Evolutionary conservation across 2,888 invertebrate species (phyloP), one percentile per base, ranked within the genome.

Genomic region (Hermaeophaga mercurialis): DNA sequence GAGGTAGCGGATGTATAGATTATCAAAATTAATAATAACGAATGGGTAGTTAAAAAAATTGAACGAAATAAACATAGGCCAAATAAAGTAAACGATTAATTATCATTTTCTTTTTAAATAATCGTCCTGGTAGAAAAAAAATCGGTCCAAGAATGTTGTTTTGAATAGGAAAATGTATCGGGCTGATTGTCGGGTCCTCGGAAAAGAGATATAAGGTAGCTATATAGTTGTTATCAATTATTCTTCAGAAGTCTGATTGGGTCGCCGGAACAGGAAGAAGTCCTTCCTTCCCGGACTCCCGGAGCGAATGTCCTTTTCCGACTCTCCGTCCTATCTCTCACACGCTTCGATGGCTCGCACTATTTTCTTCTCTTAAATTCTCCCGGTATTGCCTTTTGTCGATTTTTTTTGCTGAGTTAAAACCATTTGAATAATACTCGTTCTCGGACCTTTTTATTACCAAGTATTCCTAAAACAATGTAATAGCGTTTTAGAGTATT

Each of bases 221-320:
- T 55, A 54, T 65, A 61, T 63, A 66, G 64, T 66, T 66, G 70
- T 70, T 71, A 72, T 71, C 71, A 72, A 71, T 72, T 71, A 72
- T 71, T 71, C 69, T 69, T 70, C 65, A 62, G 62, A 68, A 67
- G 74, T 70, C 73, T 75, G 75, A 76, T 77, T 76, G 75, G 75
- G 72, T 67, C 68, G 71, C 75, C 75, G 76, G 76, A 77, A 77
- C 71, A 75, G 77, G 76, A 77, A 77, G 74, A 73, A 74, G 74
- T 74, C 74, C 74, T 75, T 76, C 75, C 75, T 76, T 77, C 76
- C 77, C 75, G 76, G 77, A 76, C 75, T 76, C 74, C 76, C 75
- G 75, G 74, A 73, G 73, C 76, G 74, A 77, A 76, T 75, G 76
- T 74, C 75, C 76, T 72, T 73, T 75, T 74, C 73, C 74, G 73